A percentile compares a stretch with the other conserved stretches of the same genome.
These are phyloP conservation scores for Elanus axillaris DNA, from an alignment of 2,113 vertebrate species.

Conservation along the genomic window DNA sequence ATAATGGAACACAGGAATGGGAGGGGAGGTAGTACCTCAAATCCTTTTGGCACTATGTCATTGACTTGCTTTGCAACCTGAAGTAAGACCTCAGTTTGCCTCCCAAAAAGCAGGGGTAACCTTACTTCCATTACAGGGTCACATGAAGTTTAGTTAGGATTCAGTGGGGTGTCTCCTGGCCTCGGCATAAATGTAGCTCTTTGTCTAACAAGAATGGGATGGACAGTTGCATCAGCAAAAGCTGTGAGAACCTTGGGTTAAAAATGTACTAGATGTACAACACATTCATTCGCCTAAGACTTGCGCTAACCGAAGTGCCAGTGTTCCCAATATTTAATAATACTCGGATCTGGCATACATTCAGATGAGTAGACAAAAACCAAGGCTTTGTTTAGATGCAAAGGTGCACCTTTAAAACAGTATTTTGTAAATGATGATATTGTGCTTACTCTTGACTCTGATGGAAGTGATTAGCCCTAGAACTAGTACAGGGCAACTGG, in stretches of 20 bases:
- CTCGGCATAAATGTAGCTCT: neutral
- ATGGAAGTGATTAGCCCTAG: neutral
- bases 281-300: neutral
- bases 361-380: neutral
- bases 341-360: neutral
- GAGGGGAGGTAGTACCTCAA: neutral
- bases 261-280: neutral
- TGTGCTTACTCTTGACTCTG: neutral
- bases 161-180: neutral
- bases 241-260: neutral
- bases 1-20: neutral
- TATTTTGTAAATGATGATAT: neutral
- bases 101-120: neutral
- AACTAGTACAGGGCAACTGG: neutral
- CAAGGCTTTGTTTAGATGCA: neutral
- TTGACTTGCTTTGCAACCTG: neutral
- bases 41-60: neutral
- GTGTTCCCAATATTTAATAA: neutral
- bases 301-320: neutral
- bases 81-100: neutral
- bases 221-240: neutral
- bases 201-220: neutral
- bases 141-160: neutral
- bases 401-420: neutral
- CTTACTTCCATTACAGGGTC: neutral